Evolutionary conservation across 2,797 vertebrate species (phyloP).

Genomic region (Chaunax sp.): DNA sequence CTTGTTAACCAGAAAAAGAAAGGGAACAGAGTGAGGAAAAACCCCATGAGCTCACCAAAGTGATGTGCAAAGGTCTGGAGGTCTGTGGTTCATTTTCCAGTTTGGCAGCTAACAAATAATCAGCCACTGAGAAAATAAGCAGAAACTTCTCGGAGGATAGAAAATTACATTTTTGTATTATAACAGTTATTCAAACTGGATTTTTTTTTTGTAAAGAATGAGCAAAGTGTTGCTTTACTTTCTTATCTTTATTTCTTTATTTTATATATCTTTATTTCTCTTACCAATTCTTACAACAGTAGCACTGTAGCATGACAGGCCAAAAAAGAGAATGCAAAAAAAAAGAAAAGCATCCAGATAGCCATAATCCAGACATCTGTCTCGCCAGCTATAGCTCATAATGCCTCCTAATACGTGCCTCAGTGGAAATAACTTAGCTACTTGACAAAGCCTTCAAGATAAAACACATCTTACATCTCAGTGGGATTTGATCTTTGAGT

Average conservation of each 20-base stretch:
- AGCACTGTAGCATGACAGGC: not conserved
- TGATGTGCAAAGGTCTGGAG: conserved; percentile 35
- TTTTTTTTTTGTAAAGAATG: not conserved
- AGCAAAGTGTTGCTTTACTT: not conserved
- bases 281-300: too few species aligned
- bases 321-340: not conserved
- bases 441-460: conserved; percentile 52
- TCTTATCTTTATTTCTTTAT: too few species aligned
- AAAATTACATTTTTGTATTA: conserved; percentile 1
- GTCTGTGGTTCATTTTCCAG: conserved; percentile 7
- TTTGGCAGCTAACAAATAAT: conserved; percentile 33
- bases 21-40: not conserved
- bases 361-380: conserved; percentile 49
- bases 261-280: too few species aligned
- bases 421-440: conserved; percentile 45
- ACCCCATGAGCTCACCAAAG: conserved; percentile 5
- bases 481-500: conserved; percentile 1
- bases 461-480: conserved; percentile 25
- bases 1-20: conserved; percentile 43
- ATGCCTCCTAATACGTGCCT: conserved; percentile 34
- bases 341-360: conserved; percentile 37
- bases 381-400: conserved; percentile 49
- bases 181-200: not conserved
- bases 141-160: conserved; percentile 9
- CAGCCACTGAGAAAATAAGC: conserved; percentile 6